A percentile compares a stretch with the other conserved stretches of the same genome.
These are phyloP conservation scores for Habroteleia sp. DNA, from an alignment of 2,888 invertebrate species.

Conservation along the genomic window DNA sequence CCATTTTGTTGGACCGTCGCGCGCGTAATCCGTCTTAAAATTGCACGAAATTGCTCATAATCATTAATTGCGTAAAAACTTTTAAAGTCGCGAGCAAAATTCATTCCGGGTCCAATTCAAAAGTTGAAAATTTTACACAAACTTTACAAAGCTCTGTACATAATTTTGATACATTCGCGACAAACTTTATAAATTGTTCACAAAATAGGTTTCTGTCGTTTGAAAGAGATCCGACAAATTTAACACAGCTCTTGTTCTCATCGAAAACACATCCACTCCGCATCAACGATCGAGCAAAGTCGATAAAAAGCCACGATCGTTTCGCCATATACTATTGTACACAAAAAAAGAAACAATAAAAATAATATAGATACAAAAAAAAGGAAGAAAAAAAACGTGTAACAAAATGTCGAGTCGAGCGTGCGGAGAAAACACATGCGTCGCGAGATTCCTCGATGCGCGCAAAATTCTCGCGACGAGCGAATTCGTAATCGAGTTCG, in stretches of 20 bases:
- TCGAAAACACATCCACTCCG: constrained; percentile 48
- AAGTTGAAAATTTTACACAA: constrained; percentile 59
- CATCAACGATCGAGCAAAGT: constrained; percentile 31
- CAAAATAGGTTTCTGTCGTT: constrained; percentile 55
- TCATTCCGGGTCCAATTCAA: constrained; percentile 36
- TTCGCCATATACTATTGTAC: constrained; percentile 16
- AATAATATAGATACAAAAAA: too few species aligned
- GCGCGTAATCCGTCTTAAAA: constrained; percentile 41
- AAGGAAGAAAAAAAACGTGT: background rate
- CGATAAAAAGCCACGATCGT: constrained; percentile 36
- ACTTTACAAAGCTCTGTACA: constrained; percentile 59
- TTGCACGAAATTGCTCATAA: constrained; percentile 22
- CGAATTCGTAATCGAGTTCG: constrained; percentile 29
- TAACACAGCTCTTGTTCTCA: constrained; percentile 55
- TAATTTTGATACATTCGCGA: constrained; percentile 57
- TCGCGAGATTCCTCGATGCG: constrained; percentile 3
- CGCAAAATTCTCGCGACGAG: constrained; percentile 14
- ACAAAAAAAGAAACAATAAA: constrained; percentile 1
- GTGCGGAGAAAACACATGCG: constrained; percentile 1
- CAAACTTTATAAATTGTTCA: constrained; percentile 55
- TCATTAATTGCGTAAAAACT: constrained; percentile 43
- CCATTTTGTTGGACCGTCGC: constrained; percentile 28
- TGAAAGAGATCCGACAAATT: constrained; percentile 57
- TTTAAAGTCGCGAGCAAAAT: constrained; percentile 44
- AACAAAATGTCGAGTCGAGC: background rate